phyloP scores from a whole-genome alignment of 2,797 vertebrate species.

The Premnoplex brunnescens region DNA sequence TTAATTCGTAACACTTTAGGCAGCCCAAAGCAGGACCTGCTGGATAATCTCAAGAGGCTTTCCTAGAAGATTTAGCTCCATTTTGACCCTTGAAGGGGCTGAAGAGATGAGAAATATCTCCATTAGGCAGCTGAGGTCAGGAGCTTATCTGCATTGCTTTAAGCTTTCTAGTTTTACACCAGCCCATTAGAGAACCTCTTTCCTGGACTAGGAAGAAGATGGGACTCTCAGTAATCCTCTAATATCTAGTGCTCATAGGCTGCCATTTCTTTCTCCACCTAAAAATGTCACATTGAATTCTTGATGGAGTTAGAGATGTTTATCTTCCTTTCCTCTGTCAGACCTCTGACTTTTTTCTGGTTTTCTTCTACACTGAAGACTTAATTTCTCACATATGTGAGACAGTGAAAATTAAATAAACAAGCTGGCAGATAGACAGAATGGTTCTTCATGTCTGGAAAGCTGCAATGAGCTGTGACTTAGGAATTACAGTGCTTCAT shows the following conservation, averaged over 20 bases:
- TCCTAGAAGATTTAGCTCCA: not conserved
- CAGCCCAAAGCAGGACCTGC: not conserved
- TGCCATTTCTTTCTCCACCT: constrained; percentile 22
- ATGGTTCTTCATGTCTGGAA: constrained; percentile 45
- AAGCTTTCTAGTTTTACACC: not conserved
- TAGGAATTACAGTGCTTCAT: constrained; percentile 67
- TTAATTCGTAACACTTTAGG: not conserved
- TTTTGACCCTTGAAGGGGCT: not conserved
- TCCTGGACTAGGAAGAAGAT: not conserved
- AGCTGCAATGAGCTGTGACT: constrained; percentile 63
- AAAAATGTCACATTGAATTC: constrained; percentile 10
- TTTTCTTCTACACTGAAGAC: constrained; percentile 34
- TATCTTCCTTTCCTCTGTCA: not conserved
- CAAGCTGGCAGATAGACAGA: constrained; percentile 57
- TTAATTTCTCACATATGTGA: constrained; percentile 52
- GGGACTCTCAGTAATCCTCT: not conserved
- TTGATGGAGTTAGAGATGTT: constrained; percentile 25
- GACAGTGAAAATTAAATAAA: constrained; percentile 56
- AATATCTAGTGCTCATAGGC: not conserved
- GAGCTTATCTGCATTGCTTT: constrained; percentile 36
- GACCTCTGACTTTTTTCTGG: not conserved
- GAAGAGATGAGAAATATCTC: not conserved
- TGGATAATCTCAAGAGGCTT: not conserved
- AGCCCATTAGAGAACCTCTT: not conserved
- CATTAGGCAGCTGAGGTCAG: not conserved